phyloP scores from a whole-genome alignment of 2,797 vertebrate species.

The Gouania willdenowi region DNA sequence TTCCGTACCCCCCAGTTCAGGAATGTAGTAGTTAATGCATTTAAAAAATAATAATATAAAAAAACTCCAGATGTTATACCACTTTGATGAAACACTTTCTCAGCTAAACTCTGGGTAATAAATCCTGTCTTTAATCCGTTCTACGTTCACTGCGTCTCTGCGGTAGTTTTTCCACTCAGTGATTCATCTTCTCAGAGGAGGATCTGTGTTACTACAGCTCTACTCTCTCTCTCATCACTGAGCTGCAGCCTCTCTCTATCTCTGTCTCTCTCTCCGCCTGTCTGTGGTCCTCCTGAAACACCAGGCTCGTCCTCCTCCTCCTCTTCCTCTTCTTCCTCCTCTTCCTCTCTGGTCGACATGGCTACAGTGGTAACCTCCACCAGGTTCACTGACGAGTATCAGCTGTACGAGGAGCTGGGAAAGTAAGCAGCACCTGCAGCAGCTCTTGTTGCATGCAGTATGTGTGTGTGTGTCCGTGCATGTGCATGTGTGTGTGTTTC shows the following conservation, averaged over 20 bases:
- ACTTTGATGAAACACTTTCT: no score
- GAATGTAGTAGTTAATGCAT: no score
- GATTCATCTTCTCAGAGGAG: not conserved
- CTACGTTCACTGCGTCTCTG: not conserved
- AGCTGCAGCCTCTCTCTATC: slow-evolving; percentile 43
- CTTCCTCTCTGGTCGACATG: slow-evolving; percentile 75
- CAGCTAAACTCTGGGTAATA: no score
- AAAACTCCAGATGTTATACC: no score
- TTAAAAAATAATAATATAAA: no score
- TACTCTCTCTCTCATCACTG: slow-evolving; percentile 12
- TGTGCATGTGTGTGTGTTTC: slow-evolving; percentile 8
- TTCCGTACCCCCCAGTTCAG: no score
- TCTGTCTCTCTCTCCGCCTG: slow-evolving; percentile 62
- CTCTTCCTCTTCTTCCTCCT: slow-evolving; percentile 22
- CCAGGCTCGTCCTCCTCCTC: slow-evolving; percentile 61
- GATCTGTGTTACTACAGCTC: slow-evolving; percentile 59
- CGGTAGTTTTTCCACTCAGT: slow-evolving; percentile 10
- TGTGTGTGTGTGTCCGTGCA: slow-evolving; percentile 1
- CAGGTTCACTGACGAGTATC: slow-evolving; percentile 94
- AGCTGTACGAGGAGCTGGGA: slow-evolving; percentile 96
- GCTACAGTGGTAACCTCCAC: slow-evolving; percentile 91
- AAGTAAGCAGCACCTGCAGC: slow-evolving; percentile 80
- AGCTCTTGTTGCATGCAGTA: slow-evolving; percentile 47
- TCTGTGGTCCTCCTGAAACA: slow-evolving; percentile 62
- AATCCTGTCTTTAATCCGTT: no score